Base-by-base conservation (phyloP, 2,888 invertebrate species). In the Flexamia atlantica region DNA sequence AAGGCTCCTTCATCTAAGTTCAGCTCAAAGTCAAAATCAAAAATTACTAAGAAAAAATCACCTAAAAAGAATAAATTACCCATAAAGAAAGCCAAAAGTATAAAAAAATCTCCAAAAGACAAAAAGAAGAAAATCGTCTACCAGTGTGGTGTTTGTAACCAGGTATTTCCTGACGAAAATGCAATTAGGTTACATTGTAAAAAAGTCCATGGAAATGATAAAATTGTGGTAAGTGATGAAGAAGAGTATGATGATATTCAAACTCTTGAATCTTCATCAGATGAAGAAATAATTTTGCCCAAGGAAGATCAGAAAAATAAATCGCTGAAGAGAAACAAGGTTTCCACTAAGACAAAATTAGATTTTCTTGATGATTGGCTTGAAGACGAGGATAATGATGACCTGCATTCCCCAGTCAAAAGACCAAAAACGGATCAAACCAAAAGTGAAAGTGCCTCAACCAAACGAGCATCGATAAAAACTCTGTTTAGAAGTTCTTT, bases 341-440 rank as follows among this genome's bases (percentile, higher is more conserved):
- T 17, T 17, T 32, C 76, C 23, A 10, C 30, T 10, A 50, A 76
- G 25, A 28, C 14, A 28, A 23, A 25, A n/a, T 76, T 76, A 50
- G 76, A 76, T 50, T 76, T 76, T 50, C 76, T 76, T n/a, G 76
- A 76, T 28, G 76, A 76, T 53, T 76, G 76, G 76, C 25, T 30
- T 17, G 76, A 76, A 17, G 76, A 76, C 50, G 76, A 76, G 3
- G 76, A 46, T 23, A 36, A 40, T 40, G 72, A 40, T 72, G 72
- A 72, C n/a, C 36, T 72, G 3, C 42, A 23, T 40, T 72, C 72
- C 1, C 72, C 72, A 4, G 32, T 14, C 20, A 72, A 72, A 72
- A 40, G n/a, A 23, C 40, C 14, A 1, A 72, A 72, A 72, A 1
- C 32, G 17, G 68, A 68, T 36, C n/a, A n/a, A n/a, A n/a, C n/a